Evolutionary conservation across 2,888 invertebrate species (phyloP).

Genomic region (Hydrotaea cyrtoneurina): DNA sequence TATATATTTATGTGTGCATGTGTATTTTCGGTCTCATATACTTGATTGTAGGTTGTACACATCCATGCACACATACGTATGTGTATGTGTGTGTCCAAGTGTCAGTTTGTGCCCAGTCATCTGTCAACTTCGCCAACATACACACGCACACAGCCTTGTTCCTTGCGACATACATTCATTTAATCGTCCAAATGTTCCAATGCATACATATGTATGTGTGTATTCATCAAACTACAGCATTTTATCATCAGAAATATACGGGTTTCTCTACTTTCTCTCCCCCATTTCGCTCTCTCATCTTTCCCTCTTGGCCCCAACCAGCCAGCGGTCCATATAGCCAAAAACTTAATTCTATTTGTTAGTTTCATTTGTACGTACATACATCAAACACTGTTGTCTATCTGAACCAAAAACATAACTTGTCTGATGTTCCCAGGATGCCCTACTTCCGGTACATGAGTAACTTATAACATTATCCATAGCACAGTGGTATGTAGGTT

Average conservation of each 20-base stretch:
- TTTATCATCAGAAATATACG: background rate
- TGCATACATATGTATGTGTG: background rate
- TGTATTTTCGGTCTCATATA: too few relatives aligned
- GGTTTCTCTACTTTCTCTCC: background rate
- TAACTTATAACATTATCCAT: too few relatives aligned
- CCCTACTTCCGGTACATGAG: too few relatives aligned
- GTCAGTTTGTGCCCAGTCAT: background rate
- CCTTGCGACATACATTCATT: background rate
- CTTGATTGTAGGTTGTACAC: background rate
- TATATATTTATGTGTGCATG: too few relatives aligned
- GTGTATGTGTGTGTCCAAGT: background rate
- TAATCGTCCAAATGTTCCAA: background rate
- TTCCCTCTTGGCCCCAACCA: background rate
- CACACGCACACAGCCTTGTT: background rate
- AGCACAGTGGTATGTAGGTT: too few relatives aligned
- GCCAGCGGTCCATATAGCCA: background rate
- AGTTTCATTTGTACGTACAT: background rate
- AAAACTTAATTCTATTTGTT: background rate
- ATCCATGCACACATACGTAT: background rate
- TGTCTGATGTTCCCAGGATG: too few relatives aligned
- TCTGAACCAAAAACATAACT: too few relatives aligned
- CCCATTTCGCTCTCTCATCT: too few relatives aligned
- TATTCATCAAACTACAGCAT: background rate
- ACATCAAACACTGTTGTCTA: background rate
- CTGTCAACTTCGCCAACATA: background rate